Evolutionary conservation across 2,888 invertebrate genomes (phyloP).

Genomic region (Hirtodrosophila cameraria): DNA sequence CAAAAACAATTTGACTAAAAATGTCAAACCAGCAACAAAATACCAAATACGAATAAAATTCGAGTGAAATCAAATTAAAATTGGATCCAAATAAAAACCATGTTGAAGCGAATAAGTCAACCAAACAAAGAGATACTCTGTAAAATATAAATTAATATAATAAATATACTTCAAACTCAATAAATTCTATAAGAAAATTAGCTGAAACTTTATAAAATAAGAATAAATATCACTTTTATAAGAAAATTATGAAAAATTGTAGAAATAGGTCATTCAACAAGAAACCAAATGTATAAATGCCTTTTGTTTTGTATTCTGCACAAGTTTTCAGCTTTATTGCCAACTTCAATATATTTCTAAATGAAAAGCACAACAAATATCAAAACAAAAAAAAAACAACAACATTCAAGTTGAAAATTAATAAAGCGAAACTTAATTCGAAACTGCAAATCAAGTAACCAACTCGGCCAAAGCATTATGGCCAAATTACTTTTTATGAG

Average conservation of each 20-base stretch:
- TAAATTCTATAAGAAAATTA: too few species aligned
- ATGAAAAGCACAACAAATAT: slow-evolving; percentile 42
- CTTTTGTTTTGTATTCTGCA: too few species aligned
- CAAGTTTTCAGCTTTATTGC: slow-evolving; percentile 50
- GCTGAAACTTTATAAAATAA: too few species aligned
- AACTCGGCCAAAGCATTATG: slow-evolving; percentile 77
- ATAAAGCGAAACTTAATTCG: slow-evolving; percentile 79
- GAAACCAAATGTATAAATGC: too few species aligned
- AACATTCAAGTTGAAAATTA: slow-evolving; percentile 68
- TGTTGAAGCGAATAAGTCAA: not conserved
- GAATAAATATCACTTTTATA: too few species aligned
- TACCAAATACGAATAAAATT: slow-evolving; percentile 22
- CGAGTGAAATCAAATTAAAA: slow-evolving; percentile 19
- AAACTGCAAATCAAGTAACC: slow-evolving; percentile 79
- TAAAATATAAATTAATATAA: not conserved
- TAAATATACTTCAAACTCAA: not conserved
- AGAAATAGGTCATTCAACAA: too few species aligned
- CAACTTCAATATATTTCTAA: slow-evolving; percentile 54
- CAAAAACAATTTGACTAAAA: slow-evolving; percentile 24
- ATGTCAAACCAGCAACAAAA: slow-evolving; percentile 14
- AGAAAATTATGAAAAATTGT: too few species aligned
- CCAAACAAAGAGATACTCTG: not conserved
- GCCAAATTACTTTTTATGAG: slow-evolving; percentile 79
- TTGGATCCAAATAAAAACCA: not conserved
- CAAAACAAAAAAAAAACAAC: slow-evolving; percentile 26